Percentiles rank a stretch among this genome's conserved stretches.
These are phyloP conservation scores for Myotis brandtii DNA, from an alignment of 2,113 vertebrate genomes.

Conservation along the genomic window DNA sequence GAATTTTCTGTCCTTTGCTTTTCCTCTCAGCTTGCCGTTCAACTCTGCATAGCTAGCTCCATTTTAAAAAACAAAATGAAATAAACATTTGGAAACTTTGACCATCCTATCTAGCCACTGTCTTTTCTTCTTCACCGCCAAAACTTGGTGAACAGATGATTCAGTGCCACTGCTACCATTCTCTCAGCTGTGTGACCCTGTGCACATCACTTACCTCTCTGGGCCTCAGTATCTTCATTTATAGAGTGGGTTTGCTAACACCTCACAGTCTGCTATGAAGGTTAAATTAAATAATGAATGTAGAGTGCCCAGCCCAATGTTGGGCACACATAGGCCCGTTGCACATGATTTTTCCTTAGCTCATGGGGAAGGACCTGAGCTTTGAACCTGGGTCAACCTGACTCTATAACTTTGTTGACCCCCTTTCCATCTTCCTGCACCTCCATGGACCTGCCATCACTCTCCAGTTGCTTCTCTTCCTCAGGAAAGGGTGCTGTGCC, in stretches of 20 bases:
- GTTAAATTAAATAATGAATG: neutral
- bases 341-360: neutral
- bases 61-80: too few species aligned
- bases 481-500: neutral
- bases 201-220: neutral
- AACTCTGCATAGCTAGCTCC: too few species aligned
- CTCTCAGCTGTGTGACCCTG: neutral
- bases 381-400: neutral
- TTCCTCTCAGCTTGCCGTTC: too few species aligned
- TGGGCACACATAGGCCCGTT: neutral
- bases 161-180: too few species aligned
- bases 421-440: neutral
- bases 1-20: too few species aligned
- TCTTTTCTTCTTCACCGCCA: too few species aligned
- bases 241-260: neutral
- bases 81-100: too few species aligned
- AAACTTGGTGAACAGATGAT: too few species aligned
- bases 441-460: accelerated
- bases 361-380: neutral
- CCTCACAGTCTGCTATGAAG: neutral
- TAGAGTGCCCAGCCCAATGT: neutral
- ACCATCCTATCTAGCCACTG: too few species aligned
- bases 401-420: neutral
- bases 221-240: neutral
- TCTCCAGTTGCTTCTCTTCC: neutral